A percentile compares a stretch with the other conserved stretches of the same genome.
Evolutionary conservation across 1,140 invertebrate genomes (phyloP).

Genomic region (Caenorhabditis tropicalis): DNA sequence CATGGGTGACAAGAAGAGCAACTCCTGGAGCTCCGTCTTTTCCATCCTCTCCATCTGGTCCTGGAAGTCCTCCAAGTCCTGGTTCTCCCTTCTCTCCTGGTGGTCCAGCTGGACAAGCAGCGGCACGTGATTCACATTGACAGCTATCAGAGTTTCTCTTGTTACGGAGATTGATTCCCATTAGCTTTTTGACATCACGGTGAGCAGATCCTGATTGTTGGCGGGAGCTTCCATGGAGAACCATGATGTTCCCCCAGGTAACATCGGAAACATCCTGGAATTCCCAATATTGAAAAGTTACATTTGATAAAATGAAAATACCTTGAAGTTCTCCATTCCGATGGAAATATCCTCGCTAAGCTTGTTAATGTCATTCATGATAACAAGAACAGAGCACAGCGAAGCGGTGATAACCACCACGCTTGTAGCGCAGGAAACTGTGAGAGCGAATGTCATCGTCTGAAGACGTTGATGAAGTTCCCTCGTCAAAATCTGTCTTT

Average conservation of each 20-base stretch:
- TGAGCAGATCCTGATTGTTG: conserved; percentile 32
- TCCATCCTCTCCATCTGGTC: conserved; percentile 52
- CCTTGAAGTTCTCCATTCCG: conserved; percentile 49
- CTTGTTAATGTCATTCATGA: conserved; percentile 44
- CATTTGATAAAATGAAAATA: background rate
- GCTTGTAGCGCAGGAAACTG: conserved; percentile 22
- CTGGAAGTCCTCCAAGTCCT: conserved; percentile 50
- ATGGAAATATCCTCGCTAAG: conserved; percentile 3
- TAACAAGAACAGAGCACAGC: conserved; percentile 32
- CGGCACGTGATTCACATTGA: conserved; percentile 48
- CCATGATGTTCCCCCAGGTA: conserved; percentile 47
- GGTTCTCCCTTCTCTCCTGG: conserved; percentile 49
- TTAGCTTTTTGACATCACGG: conserved; percentile 3
- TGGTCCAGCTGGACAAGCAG: conserved; percentile 57
- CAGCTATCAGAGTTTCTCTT: conserved; percentile 43
- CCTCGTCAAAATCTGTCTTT: background rate
- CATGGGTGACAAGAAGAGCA: conserved; percentile 49
- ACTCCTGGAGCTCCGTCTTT: conserved; percentile 51
- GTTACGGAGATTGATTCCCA: conserved; percentile 40
- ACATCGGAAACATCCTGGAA: conserved; percentile 40
- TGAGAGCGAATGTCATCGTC: conserved; percentile 36
- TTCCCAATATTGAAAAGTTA: background rate
- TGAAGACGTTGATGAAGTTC: conserved; percentile 19
- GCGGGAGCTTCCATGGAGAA: conserved; percentile 33
- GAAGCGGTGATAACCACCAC: conserved; percentile 11